Base-by-base conservation (phyloP, 1,140 invertebrate genomes). In the Cyphomyrmex costatus region DNA sequence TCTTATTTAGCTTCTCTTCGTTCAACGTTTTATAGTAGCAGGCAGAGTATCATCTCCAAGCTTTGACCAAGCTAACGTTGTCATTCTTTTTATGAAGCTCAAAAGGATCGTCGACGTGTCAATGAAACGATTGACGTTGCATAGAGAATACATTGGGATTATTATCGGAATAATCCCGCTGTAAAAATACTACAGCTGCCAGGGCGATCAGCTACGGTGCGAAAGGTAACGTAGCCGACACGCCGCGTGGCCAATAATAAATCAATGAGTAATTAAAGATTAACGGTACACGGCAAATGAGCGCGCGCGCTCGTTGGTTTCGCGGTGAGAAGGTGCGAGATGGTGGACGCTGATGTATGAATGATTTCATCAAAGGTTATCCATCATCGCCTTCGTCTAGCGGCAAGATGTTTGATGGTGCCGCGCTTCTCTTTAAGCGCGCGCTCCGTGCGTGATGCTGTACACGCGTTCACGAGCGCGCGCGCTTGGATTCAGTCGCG, bases 251-350 rank as follows among this genome's bases (percentile, higher is more conserved):
- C 68, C 86, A 84, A 90, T 91, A 90, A 93, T 93, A 93, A 94
- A 94, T 93, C 93, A 94, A 92, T 91, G 88, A 86, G 88, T 93
- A 93, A 94, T 94, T 94, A 94, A 93, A 93, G 92, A 93, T 93
- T 93, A 94, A 94, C 92, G 92, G 92, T 92, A 88, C 82, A 53
- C 24, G 66, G 85, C 77, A 91, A 91, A 92, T 90, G 85, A 91
- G 79, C 70, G 82, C 56, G 68, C 82, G 66, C 27, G 66, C 66
- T 68, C 6, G 24, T 21, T 27, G 53, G 27, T 19, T n/a, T 2
- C 33, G 36, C 56, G 21, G 46, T 6, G 24, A 21, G 46, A 33
- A 53, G 4, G n/a, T 60, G 65, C 49, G 66, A 49, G 36, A 16
- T 42, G 68, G 46, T 58, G 24, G 16, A 73, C 86, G 83, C 86